Base-by-base conservation (phyloP, 1,140 invertebrate genomes). In the Mya arenaria region DNA sequence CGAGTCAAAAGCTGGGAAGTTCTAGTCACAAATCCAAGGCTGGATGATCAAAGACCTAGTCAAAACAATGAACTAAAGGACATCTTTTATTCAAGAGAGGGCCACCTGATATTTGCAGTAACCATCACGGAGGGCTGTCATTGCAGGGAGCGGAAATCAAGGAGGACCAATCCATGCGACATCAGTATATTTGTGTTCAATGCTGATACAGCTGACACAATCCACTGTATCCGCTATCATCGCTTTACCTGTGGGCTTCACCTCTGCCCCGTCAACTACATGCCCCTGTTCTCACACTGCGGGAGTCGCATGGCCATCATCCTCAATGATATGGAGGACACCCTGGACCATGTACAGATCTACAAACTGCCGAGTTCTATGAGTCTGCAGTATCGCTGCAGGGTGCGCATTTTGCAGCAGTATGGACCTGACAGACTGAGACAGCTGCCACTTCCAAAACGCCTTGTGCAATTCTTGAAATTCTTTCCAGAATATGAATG, bases 221-320 rank as follows among this genome's bases (percentile, higher is more conserved):
- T 92, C 23, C 90, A 92, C 79, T 92, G 92, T 80, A 90, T 92
- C 28, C 90, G 92, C 82, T 92, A 92, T 82, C 89, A 90, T 44
- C 85, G 92, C 15, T 92, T 90, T 74, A 90, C 90, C 0, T 92
- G 92, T 62, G 87, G 88, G 0, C 85, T 87, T 23, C 92, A 92
- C 78, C 89, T 88, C 17, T 92, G 92, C 72, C 90, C 91, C 10
- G 82, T 90, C 52, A 92, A 92, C 83, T 92, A 90, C 84, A 88
- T 90, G 82, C 92, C 92, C 1, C 81, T 91, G 28, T 89, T 92
- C 71, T 92, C 92, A 13, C 85, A 88, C 19, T 92, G 91, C 82
- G 91, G 91, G 30, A 91, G 86, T 56, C 87, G 91, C 10, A 92
- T 92, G 91, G 92, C 91, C 36, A 89, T 92, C n/a, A 87, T 91